Evolutionary conservation across 1,140 invertebrate species (phyloP), one percentile per base, ranked within the genome.

Genomic region (Anastrepha ludens): DNA sequence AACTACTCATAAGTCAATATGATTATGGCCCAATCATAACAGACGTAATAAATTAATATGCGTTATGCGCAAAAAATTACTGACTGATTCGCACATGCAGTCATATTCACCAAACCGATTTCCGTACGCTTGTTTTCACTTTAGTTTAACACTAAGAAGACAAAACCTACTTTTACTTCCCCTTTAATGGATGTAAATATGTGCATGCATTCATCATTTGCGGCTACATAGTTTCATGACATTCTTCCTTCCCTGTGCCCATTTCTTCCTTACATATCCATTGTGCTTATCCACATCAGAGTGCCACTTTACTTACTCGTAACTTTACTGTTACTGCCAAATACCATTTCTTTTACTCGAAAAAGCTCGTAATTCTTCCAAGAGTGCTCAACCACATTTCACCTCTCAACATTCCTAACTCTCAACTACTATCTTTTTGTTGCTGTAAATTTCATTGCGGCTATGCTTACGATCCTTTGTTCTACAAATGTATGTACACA

Each of bases 291-390:
- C 29, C 65, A 67, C 65, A 67, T 67, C 65, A 67, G 65, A 39
- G 1, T 20, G 29, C 65, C 65, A 67, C 65, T 67, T 67, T 67
- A 67, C 20, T 67, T 67, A 67, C 65, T 67, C 65, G 65, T 67
- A 67, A 67, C 65, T 67, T 67, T 67, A n/a, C 39, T 20, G 29
- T 29, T 39, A 67, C 29, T 67, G 29, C 65, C 65, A 67, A 67
- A 20, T 67, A 39, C 29, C 20, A 39, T 67, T 67, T 67, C 20
- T 67, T 67, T 67, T 67, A 67, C 65, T 20, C 39, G 65, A 1
- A 67, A 67, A 67, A 20, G 65, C 65, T 67, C 65, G 65, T 67
- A 67, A 67, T 67, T 67, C 65, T 67, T 67, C 65, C 20, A 67
- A 67, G 65, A 29, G 65, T 67, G 65, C 65, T 67, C 65, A 67